A percentile compares a stretch with the other conserved stretches of the same genome.
phyloP scores from a whole-genome alignment of 2,113 vertebrate species.

The Thermophis baileyi region DNA sequence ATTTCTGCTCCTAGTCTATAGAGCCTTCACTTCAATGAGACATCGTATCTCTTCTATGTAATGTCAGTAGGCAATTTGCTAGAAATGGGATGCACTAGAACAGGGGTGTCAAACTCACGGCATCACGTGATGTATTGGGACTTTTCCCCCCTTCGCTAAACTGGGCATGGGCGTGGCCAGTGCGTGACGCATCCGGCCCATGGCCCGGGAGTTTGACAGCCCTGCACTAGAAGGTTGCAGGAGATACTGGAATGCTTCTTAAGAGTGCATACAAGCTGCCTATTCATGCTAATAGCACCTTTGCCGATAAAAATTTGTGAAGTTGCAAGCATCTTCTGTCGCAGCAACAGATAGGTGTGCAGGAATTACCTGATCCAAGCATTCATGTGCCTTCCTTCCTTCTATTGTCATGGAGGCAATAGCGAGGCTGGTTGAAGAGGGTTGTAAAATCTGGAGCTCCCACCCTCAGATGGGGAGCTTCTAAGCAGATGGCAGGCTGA shows the following conservation, averaged over 20 bases:
- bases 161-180: too few species aligned
- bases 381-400: not conserved
- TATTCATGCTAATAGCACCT: not conserved
- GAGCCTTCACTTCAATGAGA: not conserved
- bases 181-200: too few species aligned
- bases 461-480: not conserved
- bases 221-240: not conserved
- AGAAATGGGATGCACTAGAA: not conserved
- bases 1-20: not conserved
- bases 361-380: not conserved
- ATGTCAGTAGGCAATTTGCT: not conserved
- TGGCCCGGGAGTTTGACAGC: too few species aligned
- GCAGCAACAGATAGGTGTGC: not conserved
- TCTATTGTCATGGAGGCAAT: not conserved
- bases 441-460: not conserved
- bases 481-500: not conserved
- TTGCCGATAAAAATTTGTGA: not conserved
- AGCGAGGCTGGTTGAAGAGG: not conserved
- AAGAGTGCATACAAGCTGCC: not conserved
- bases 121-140: too few species aligned
- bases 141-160: too few species aligned
- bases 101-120: too few species aligned
- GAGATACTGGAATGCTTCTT: not conserved
- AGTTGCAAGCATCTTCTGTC: not conserved
- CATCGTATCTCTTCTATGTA: not conserved